Base-by-base conservation (phyloP, 2,797 vertebrate genomes). In the Sphaeramia orbicularis region DNA sequence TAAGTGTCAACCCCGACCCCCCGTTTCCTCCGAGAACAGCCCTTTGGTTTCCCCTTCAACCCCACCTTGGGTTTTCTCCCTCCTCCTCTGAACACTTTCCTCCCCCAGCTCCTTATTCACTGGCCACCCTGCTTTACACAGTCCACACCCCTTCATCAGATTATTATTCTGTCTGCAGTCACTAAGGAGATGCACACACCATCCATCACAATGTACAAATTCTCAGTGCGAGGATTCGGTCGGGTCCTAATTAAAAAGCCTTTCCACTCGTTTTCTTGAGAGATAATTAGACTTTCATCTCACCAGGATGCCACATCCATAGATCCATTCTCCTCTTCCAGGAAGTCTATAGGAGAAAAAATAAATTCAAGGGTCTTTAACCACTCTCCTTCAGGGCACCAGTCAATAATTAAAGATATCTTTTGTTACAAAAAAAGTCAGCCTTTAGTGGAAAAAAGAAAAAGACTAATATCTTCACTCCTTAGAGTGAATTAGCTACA, bases 251-350 rank as follows among this genome's bases (percentile, higher is more conserved):
- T 99, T 99, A 99, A 98, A 93, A 90, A 96, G 94, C 95, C 94
- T 96, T 95, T 96, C 95, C 95, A 95, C 95, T 95, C 94, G 95
- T 96, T 97, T 97, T 95, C 95, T 89, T 78, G 73, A 93, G 92
- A 94, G 95, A 97, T 98, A 97, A 99, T 98, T 98, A 97, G 96
- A 96, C 96, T 98, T 98, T 98, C 96, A 98, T 98, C 96, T 98
- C 96, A 95, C 95, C 96, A 95, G 96, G 96, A 97, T 95, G 94
- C 96, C 95, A 94, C 93, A 92, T 74, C 85, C 95, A 96, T 95
- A 96, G 95, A 98, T 96, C 95, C 94, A 96, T 96, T 96, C 95
- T 96, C 94, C 94, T 94, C 94, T 95, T 93, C 91, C 93, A 95
- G 94, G 94, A 94, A 95, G 94, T 92, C 94, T 94, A 96, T 94